phyloP scores from a whole-genome alignment of 2,113 vertebrate genomes.

The Lamprologus ornatipinnis region DNA sequence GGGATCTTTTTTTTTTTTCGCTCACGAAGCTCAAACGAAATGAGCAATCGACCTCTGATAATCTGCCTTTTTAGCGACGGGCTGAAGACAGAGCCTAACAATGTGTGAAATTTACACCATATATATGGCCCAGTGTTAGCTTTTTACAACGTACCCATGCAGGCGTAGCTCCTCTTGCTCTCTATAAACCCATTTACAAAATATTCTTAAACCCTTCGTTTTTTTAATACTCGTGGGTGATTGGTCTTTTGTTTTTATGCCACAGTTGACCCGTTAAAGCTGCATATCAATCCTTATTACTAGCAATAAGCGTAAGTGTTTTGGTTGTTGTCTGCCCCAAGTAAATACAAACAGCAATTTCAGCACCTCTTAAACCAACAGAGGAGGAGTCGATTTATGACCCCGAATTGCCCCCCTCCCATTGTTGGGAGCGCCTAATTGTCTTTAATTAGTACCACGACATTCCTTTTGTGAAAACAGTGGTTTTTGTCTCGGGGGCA shows the following conservation, averaged over 20 bases:
- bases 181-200: neutral
- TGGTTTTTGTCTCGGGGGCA: constrained; percentile 52
- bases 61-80: constrained; percentile 24
- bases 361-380: constrained; percentile 62
- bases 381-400: constrained; percentile 67
- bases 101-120: neutral
- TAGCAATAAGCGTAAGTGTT: constrained; percentile 19
- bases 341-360: constrained; percentile 60
- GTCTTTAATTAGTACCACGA: constrained; percentile 70
- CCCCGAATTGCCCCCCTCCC: constrained; percentile 44
- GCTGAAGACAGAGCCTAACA: constrained; percentile 15
- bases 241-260: neutral
- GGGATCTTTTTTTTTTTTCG: constrained; percentile 43
- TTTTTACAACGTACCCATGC: neutral
- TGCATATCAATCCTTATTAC: neutral
- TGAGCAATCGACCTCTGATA: constrained; percentile 26
- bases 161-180: neutral
- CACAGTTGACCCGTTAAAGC: neutral
- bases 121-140: neutral
- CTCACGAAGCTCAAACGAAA: constrained; percentile 32
- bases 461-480: constrained; percentile 72
- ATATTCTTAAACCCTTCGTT: neutral
- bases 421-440: constrained; percentile 69
- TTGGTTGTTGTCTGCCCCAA: constrained; percentile 21
- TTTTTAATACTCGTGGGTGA: neutral